These are phyloP conservation scores for rabbit (Oryctolagus cuniculus) DNA, from an alignment of 2,113 vertebrate genomes.

Conservation along the genomic window DNA sequence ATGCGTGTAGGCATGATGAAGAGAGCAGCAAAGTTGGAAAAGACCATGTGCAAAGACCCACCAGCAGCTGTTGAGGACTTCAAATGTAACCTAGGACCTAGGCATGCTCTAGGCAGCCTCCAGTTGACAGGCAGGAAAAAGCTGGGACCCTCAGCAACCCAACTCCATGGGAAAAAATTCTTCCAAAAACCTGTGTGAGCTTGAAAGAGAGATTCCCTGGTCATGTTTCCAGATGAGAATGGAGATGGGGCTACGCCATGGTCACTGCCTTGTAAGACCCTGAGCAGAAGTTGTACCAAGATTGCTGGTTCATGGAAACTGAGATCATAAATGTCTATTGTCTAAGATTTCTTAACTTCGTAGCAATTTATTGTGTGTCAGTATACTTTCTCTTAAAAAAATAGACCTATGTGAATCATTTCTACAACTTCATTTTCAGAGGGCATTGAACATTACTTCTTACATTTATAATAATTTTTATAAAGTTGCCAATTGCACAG, in stretches of 20 bases:
- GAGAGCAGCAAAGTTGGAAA: not conserved
- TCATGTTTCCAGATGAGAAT: not conserved
- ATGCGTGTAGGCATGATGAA: not conserved
- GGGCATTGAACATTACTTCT: slow-evolving; percentile 1
- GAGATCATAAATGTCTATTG: not conserved
- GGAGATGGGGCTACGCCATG: not conserved
- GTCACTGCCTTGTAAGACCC: not conserved
- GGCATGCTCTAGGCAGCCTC: not conserved
- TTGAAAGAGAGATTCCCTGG: not conserved
- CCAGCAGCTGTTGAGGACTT: not conserved
- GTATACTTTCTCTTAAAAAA: slow-evolving; percentile 15
- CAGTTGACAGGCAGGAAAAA: not conserved
- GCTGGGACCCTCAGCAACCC: not conserved
- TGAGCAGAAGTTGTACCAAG: not conserved
- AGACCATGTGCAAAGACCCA: not conserved
- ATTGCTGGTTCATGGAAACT: not conserved
- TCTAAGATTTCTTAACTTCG: not conserved
- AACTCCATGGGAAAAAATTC: not conserved
- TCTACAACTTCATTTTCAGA: not conserved
- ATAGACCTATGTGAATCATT: not conserved
- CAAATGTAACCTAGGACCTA: not conserved
- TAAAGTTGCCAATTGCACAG: not conserved
- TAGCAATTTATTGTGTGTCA: not conserved
- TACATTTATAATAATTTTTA: not conserved
- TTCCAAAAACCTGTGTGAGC: not conserved